Evolutionary conservation across 2,113 vertebrate species (phyloP), one percentile per base, ranked within the genome.

Genomic region (Lota lota): DNA sequence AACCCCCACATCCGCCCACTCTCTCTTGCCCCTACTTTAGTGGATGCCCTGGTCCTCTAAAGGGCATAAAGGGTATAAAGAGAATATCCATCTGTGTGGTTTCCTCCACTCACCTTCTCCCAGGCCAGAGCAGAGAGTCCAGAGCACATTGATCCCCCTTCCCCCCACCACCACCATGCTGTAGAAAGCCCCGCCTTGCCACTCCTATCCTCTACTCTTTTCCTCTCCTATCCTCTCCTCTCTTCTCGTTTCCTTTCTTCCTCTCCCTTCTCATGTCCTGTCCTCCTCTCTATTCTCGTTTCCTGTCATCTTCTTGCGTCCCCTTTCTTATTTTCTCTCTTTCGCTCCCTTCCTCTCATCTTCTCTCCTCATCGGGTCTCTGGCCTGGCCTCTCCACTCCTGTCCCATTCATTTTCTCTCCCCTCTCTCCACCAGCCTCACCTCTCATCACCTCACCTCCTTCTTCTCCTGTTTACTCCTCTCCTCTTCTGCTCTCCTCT

Each of bases 141-240:
- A 77, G 57, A 76, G 72, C 63, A 78, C 71, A 80, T 76, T 64
- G 82, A 83, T 85, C 69, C 69, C 40, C 2, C 54, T 21, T 57
- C 19, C 61, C 10, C 68, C 67, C 50, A 71, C 59, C 64, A 53
- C 59, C 61, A 53, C 65, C 61, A 53, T 70, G 61, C 66, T 14
- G 78, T 64, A 84, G 73, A 73, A 80, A 65, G 53, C 72, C 28
- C 4, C 28, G 28, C 28, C 18, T 70, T 59, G 67, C 63, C 24
- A 60, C 69, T 24, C 24, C 24, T 24, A 24, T 24, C 24, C 24
- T 24, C 4, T 24, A 5, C 28, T 33, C 28, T 33, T 4, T 33
- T 33, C 63, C 24, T 58, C 69, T 66, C 65, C 53, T 56, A n/a
- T 11, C 40, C 40, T 47, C 40, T 47, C 2, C 10, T 11, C 40